Conservation (phyloP, 2,113 vertebrate species). For the Verasper variegatus region DNA sequence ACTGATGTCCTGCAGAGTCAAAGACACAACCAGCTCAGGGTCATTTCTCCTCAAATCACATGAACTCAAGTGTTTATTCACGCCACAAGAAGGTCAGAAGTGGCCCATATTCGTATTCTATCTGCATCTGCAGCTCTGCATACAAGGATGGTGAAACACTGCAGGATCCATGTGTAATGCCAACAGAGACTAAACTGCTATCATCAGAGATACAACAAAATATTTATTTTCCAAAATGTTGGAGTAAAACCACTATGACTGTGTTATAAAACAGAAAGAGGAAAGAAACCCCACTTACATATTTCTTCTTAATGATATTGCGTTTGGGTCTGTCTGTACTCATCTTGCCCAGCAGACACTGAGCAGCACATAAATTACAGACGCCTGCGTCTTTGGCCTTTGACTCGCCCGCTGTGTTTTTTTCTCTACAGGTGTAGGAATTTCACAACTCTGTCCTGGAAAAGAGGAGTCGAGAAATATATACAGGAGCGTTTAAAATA, state of each 20-base stretch:
- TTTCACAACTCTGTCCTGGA: slow-evolving; percentile 12
- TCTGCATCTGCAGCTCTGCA: no score
- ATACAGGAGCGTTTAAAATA: no score
- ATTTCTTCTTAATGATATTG: slow-evolving; percentile 71
- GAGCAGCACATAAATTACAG: slow-evolving; percentile 38
- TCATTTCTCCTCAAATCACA: no score
- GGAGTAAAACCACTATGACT: no score
- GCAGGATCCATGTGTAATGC: no score
- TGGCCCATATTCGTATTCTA: no score
- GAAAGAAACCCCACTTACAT: slow-evolving; percentile 40
- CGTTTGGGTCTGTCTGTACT: slow-evolving; percentile 68
- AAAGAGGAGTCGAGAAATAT: background rate
- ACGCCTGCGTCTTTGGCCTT: slow-evolving; percentile 1
- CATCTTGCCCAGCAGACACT: slow-evolving; percentile 48
- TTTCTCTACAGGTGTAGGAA: slow-evolving; percentile 3
- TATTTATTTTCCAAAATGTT: no score
- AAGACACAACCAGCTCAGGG: background rate
- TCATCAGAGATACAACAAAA: no score
- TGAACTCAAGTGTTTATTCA: no score
- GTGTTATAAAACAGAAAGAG: background rate
- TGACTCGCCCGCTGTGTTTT: background rate
- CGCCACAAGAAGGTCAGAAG: no score
- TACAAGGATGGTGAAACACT: no score
- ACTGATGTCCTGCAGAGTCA: slow-evolving; percentile 62
- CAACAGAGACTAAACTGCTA: no score